These are phyloP conservation scores for Hypotaenidia okinawae DNA, from an alignment of 2,797 vertebrate genomes.

Conservation along the genomic window DNA sequence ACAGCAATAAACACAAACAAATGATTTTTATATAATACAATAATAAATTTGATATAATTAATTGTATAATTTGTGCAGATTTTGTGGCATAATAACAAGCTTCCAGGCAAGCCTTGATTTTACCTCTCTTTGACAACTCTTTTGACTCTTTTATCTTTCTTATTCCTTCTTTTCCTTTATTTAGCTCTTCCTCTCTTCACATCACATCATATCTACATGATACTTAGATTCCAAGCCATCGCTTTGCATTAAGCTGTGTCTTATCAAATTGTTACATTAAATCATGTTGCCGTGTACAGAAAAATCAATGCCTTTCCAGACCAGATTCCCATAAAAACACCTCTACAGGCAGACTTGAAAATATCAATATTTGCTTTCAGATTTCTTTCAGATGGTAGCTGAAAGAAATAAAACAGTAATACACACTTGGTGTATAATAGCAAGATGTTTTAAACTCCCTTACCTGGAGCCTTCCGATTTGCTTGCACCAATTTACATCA, in stretches of 20 bases:
- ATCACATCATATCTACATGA: neutral
- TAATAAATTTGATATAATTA: neutral
- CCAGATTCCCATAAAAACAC: neutral
- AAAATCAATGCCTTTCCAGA: slow-evolving; percentile 9
- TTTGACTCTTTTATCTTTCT: neutral
- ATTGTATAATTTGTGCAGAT: neutral
- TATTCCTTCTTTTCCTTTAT: neutral
- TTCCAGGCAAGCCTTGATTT: neutral
- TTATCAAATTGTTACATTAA: neutral
- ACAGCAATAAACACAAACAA: neutral
- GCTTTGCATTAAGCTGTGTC: neutral
- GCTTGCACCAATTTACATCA: neutral
- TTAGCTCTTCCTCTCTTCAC: neutral
- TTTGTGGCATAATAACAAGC: neutral
- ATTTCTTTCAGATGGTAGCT: neutral
- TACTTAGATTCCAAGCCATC: neutral
- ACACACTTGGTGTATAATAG: neutral
- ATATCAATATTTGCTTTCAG: neutral
- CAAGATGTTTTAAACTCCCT: neutral
- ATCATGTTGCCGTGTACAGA: neutral
- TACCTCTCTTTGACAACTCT: neutral
- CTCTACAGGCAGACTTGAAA: neutral
- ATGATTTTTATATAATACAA: neutral
- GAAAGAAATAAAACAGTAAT: neutral
- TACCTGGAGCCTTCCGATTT: neutral